Conservation (phyloP, 2,888 invertebrate genomes). For the Carcina quercana region DNA sequence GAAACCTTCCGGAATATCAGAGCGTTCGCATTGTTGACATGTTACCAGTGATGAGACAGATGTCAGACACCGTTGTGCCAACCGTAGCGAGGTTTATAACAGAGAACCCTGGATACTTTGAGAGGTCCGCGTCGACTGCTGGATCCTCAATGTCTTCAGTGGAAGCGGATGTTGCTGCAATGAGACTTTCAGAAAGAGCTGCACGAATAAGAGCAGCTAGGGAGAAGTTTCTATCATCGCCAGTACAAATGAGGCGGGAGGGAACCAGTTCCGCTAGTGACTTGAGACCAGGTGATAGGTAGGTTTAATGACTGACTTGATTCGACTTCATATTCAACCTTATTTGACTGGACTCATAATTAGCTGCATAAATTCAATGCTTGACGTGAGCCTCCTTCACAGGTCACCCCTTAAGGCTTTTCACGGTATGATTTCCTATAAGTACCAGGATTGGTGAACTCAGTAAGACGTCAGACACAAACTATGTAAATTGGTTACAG, state of each 20-base stretch:
- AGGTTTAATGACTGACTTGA: too few species aligned
- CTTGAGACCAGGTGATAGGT: conserved; percentile 61
- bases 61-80: conserved; percentile 46
- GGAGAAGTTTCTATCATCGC: conserved; percentile 79
- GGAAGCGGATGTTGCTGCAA: conserved; percentile 31
- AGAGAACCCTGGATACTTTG: conserved; percentile 38
- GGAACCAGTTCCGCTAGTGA: conserved; percentile 63
- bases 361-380: too few species aligned
- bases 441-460: too few species aligned
- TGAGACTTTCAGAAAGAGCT: conserved; percentile 65
- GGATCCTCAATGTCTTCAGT: conserved; percentile 28
- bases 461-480: too few species aligned
- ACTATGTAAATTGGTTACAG: too few species aligned
- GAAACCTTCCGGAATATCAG: conserved; percentile 27
- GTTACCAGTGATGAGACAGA: conserved; percentile 40
- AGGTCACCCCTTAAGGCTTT: too few species aligned
- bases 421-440: too few species aligned
- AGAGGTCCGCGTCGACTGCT: conserved; percentile 47
- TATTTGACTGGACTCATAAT: too few species aligned
- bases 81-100: conserved; percentile 42
- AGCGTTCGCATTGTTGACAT: conserved; percentile 17
- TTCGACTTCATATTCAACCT: too few species aligned
- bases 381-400: too few species aligned
- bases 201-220: conserved; percentile 80
- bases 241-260: conserved; percentile 55